Percentiles rank a stretch among this genome's conserved stretches.
Evolutionary conservation across 1,140 invertebrate genomes (phyloP).

Genomic region (Meteorus sp.): DNA sequence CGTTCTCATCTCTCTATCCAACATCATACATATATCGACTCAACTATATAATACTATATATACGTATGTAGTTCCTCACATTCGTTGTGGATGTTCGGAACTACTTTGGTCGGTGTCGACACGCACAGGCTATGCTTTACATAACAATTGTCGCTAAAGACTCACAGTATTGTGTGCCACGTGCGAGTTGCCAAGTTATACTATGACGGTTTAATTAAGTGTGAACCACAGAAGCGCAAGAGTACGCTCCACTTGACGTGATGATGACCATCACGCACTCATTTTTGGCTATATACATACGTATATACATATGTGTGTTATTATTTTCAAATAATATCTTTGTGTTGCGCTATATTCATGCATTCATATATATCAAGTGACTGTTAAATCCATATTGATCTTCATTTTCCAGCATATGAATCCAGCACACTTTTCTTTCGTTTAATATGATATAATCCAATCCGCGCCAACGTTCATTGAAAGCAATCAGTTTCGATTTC

Average conservation of each 20-base stretch:
- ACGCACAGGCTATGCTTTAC: conserved; percentile 57
- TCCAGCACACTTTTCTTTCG: too few species aligned
- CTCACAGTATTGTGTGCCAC: conserved; percentile 57
- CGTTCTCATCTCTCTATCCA: conserved; percentile 16
- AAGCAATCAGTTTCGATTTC: background rate
- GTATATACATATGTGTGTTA: background rate
- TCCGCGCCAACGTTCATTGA: background rate
- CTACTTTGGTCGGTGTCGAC: conserved; percentile 35
- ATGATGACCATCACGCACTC: conserved; percentile 53
- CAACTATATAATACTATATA: background rate
- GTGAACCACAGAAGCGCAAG: conserved; percentile 59
- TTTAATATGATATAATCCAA: too few species aligned
- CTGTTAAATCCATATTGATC: too few species aligned
- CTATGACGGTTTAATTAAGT: conserved; percentile 59
- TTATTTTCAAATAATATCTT: background rate
- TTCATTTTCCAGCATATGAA: too few species aligned
- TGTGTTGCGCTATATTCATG: background rate
- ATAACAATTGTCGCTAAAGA: conserved; percentile 61
- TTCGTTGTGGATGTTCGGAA: conserved; percentile 16
- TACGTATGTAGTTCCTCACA: background rate
- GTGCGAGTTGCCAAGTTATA: conserved; percentile 50
- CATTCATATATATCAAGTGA: too few species aligned
- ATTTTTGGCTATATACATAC: conserved; percentile 9
- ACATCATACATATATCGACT: background rate
- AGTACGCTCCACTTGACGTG: conserved; percentile 55